A percentile compares a stretch with the other conserved stretches of the same genome.
Evolutionary conservation across 2,888 invertebrate genomes (phyloP).

Genomic region (Sussaba pulchella): DNA sequence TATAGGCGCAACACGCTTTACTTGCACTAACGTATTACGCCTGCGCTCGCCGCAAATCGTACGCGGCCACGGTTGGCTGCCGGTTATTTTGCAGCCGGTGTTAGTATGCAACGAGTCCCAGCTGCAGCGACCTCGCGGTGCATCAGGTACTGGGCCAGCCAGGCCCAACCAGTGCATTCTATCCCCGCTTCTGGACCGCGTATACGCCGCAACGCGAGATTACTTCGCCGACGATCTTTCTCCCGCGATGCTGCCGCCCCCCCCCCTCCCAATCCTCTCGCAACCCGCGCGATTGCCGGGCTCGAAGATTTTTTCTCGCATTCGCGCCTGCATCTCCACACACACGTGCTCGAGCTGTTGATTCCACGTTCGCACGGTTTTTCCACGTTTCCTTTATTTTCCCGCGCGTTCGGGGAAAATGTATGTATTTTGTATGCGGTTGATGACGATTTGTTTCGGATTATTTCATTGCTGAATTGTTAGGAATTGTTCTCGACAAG

Average conservation of each 20-base stretch:
- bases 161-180: conserved; percentile 39
- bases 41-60: conserved; percentile 35
- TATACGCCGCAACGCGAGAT: conserved; percentile 5
- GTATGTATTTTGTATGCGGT: too few relatives aligned
- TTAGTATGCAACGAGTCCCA: too few relatives aligned
- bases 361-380: not conserved
- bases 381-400: conserved; percentile 15
- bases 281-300: too few relatives aligned
- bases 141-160: not conserved
- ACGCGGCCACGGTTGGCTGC: too few relatives aligned
- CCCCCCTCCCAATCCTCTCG: too few relatives aligned
- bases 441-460: too few relatives aligned
- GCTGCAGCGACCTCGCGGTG: too few relatives aligned
- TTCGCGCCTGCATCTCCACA: not conserved
- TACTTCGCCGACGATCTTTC: not conserved
- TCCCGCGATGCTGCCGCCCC: not conserved
- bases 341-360: not conserved
- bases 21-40: conserved; percentile 64
- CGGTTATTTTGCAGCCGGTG: too few relatives aligned
- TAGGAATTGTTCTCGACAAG: too few relatives aligned
- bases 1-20: conserved; percentile 73
- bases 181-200: conserved; percentile 6
- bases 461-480: too few relatives aligned
- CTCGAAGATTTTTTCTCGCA: conserved; percentile 12
- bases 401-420: too few relatives aligned